Evolutionary conservation across 2,888 invertebrate species (phyloP).

Genomic region (Ophioninae sp.): DNA sequence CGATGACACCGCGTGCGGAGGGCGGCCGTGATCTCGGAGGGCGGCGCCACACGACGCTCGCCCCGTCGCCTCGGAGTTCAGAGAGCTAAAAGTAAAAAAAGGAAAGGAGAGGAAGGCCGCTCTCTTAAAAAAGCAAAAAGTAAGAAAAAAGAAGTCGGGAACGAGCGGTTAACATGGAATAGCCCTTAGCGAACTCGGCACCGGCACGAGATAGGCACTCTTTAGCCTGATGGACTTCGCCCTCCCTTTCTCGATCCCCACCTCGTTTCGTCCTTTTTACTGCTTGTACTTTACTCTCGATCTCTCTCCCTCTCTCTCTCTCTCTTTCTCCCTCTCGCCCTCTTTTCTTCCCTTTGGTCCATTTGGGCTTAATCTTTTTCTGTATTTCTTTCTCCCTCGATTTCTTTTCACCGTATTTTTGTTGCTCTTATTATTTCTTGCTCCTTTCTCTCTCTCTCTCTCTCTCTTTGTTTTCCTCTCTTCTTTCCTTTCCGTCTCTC

Average conservation of each 20-base stretch:
- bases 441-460: slow-evolving; percentile 58
- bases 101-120: slow-evolving; percentile 61
- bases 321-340: slow-evolving; percentile 39
- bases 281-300: slow-evolving; percentile 34
- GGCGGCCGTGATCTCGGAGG: slow-evolving; percentile 69
- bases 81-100: slow-evolving; percentile 46
- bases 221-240: slow-evolving; percentile 79
- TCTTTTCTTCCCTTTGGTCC: slow-evolving; percentile 17
- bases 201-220: slow-evolving; percentile 78
- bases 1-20: slow-evolving; percentile 38
- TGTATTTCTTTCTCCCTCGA: slow-evolving; percentile 15
- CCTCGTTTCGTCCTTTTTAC: slow-evolving; percentile 52
- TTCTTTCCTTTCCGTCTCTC: slow-evolving; percentile 24
- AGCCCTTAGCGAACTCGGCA: slow-evolving; percentile 77
- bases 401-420: slow-evolving; percentile 12
- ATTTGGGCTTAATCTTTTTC: slow-evolving; percentile 6
- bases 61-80: slow-evolving; percentile 65
- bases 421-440: slow-evolving; percentile 63
- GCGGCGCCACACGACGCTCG: slow-evolving; percentile 79
- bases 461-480: slow-evolving; percentile 23
- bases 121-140: not conserved
- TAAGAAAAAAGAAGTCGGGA: slow-evolving; percentile 73
- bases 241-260: slow-evolving; percentile 68
- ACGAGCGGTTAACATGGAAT: slow-evolving; percentile 80
- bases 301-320: slow-evolving; percentile 57